Evolutionary conservation across 2,888 invertebrate genomes (phyloP), one percentile per base, ranked within the genome.

Genomic region (Lepas anatifera): DNA sequence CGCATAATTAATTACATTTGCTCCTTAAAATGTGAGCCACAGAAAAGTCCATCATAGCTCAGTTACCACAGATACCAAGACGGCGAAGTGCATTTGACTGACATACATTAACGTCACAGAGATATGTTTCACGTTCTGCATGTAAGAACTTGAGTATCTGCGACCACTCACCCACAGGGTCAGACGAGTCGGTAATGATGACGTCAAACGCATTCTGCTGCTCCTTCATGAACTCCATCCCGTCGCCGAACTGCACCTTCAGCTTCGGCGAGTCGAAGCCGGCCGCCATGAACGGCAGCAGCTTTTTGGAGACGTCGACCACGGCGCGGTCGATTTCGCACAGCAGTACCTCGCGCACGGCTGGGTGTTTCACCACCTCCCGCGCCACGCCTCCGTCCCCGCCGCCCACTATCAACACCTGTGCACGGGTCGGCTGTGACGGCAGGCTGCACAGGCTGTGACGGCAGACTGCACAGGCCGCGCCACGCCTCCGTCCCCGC

Each of bases 361-460:
- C 80, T 0, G 95, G 92, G 81, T 97, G 95, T 80, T 98, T 98
- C 2, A 89, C 85, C 0, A 96, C 92, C 80, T 99, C 99, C 16
- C 98, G 85, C 0, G 95, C 93, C 7, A 97, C 96, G 1, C 98
- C 99, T 0, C 98, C 99, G 81, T 99, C 98, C 0, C 98, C 99
- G 0, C 98, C 99, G 0, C 99, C 98, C 29, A 99, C 93, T 74
- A 98, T 94, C 43, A 98, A 83, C 3, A 95, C 86, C 87, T 87
- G 74, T n/a, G n/a, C n/a, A n/a, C n/a, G n/a, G n/a, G n/a, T n/a
- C n/a, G n/a, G n/a, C n/a, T n/a, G n/a, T n/a, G n/a, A n/a, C n/a
- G n/a, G n/a, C n/a, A n/a, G n/a, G n/a, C n/a, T n/a, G n/a, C n/a
- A n/a, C n/a, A n/a, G n/a, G n/a, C n/a, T n/a, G n/a, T n/a, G n/a